These are phyloP conservation scores for Ailuropoda melanoleuca DNA, from an alignment of 2,113 vertebrate genomes.

Conservation along the genomic window DNA sequence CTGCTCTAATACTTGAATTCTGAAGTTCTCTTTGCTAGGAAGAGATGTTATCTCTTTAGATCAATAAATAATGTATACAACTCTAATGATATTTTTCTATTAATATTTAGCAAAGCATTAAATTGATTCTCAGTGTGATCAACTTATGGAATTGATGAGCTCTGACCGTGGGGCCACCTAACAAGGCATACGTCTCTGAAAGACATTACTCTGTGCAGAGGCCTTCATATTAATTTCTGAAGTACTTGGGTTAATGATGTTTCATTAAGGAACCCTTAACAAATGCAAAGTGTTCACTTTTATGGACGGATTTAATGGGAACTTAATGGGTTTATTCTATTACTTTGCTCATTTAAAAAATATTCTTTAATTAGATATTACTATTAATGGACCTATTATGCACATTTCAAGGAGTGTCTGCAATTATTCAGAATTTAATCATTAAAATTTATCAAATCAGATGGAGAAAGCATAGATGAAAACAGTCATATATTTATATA, in stretches of 20 bases:
- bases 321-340: constrained; percentile 75
- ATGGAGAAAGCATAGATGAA: constrained; percentile 8
- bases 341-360: constrained; percentile 66
- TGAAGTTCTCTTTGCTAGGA: not conserved
- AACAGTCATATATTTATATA: constrained; percentile 31
- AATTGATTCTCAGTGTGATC: constrained; percentile 63
- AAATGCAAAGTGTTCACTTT: constrained; percentile 74
- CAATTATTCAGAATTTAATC: constrained; percentile 58
- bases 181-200: constrained; percentile 47
- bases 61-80: constrained; percentile 61
- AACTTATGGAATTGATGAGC: constrained; percentile 45
- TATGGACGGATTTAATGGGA: constrained; percentile 56
- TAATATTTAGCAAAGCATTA: constrained; percentile 61
- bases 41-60: constrained; percentile 37
- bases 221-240: constrained; percentile 72
- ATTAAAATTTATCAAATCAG: constrained; percentile 6
- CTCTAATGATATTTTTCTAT: constrained; percentile 58
- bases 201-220: constrained; percentile 61
- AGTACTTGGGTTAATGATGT: constrained; percentile 69
- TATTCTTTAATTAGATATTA: constrained; percentile 68
- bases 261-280: constrained; percentile 76
- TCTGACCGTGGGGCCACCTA: constrained; percentile 46
- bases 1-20: not conserved
- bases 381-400: constrained; percentile 67
- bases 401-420: constrained; percentile 54